phyloP scores from a whole-genome alignment of 2,797 vertebrate species.

The Bradypus variegatus region DNA sequence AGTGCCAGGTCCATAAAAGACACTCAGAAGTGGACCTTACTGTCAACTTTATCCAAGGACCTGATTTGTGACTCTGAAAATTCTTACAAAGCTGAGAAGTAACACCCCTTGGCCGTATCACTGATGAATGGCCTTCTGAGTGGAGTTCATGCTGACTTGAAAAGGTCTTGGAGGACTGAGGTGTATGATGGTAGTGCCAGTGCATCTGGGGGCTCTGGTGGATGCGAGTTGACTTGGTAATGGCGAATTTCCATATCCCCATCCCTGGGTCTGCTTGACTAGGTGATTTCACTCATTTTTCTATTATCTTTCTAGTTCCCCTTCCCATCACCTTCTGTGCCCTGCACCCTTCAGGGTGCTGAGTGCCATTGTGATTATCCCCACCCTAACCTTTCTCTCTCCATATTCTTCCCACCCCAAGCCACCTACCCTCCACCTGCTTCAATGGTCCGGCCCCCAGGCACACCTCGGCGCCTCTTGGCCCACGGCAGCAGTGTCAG shows the following conservation, averaged over 20 bases:
- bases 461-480: constrained; percentile 74
- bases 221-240: background rate
- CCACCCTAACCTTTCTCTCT: background rate
- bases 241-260: background rate
- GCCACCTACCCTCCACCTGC: constrained; percentile 17
- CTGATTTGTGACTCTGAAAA: background rate
- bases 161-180: background rate
- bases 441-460: constrained; percentile 41
- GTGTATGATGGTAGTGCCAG: background rate
- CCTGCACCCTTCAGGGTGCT: background rate
- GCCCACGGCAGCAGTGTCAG: constrained; percentile 83
- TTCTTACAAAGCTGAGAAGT: background rate
- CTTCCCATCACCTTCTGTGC: background rate
- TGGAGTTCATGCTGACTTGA: background rate
- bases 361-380: background rate
- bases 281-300: background rate
- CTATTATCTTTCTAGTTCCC: background rate
- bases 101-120: background rate
- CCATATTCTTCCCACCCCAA: background rate
- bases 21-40: fast-evolving
- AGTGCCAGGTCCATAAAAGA: background rate
- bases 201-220: background rate
- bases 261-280: background rate
- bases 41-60: background rate
- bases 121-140: background rate